Base-by-base conservation (phyloP, 1,140 invertebrate genomes). In the Procambarus clarkii region DNA sequence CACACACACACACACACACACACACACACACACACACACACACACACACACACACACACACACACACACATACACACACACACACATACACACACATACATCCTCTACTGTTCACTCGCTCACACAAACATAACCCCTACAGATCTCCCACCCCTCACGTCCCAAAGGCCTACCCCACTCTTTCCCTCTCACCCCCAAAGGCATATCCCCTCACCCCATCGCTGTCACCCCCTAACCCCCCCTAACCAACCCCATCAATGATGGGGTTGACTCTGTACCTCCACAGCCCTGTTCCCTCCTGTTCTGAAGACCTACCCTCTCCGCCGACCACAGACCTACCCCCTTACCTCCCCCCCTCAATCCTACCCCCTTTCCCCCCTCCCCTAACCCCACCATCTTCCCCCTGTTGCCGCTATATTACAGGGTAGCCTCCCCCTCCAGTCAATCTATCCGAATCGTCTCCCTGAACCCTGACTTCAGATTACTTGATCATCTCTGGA, bases 1-100 rank as follows among this genome's bases (percentile, higher is more conserved):
- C 60, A 64, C 60, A 64, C 60, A 64, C 60, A 64, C 60, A 64
- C 60, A 64, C 60, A 64, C 18, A 64, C 60, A 64, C 18, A 18
- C 60, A 64, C 18, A 64, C 15, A 64, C 18, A 64, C 60, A 64
- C 18, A 64, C 60, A 64, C 18, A 71, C 69, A 71, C 24, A 71
- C 69, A 71, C 24, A 71, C 69, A 71, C 24, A 71, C 69, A 71
- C 69, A 71, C 24, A 24, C 69, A 71, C 69, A 71, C n/a, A 71
- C 69, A 71, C 24, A 71, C 69, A 71, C 69, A 71, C 69, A 71
- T n/a, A 71, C 24, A 71, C 69, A 71, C 24, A 71, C 69, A 71
- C 24, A 71, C 69, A 71, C 69, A 71, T 9, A 71, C 69, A 71
- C 69, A 71, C 69, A n/a, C 69, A 71, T 9, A 71, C 69, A 71